These are phyloP conservation scores for Lophotis ruficrista DNA, from an alignment of 2,113 vertebrate species.

Conservation along the genomic window DNA sequence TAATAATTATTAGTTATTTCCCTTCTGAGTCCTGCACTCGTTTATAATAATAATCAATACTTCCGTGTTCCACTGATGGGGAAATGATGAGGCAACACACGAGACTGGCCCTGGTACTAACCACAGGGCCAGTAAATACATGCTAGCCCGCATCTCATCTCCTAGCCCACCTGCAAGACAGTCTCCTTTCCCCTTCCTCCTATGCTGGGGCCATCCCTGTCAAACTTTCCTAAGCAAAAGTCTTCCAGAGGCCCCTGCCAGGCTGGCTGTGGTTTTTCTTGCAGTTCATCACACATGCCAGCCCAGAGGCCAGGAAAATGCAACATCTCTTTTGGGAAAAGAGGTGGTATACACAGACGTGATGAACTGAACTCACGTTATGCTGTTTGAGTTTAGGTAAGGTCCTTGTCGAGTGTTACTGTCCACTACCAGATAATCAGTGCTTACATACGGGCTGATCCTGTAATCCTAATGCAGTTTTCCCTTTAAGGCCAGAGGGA, in stretches of 20 bases:
- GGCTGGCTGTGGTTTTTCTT: neutral
- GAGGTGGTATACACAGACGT: neutral
- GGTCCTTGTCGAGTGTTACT: neutral
- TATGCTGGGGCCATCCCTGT: neutral
- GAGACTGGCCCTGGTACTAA: neutral
- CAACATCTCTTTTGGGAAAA: neutral
- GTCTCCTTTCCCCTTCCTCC: neutral
- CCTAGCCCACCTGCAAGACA: neutral
- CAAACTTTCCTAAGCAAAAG: neutral
- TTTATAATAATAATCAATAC: neutral
- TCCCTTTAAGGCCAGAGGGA: conserved; percentile 8
- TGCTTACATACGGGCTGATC: neutral
- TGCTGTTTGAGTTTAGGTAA: neutral
- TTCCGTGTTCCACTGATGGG: neutral
- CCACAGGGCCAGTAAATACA: neutral
- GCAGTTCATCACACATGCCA: neutral
- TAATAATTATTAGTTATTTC: conserved; percentile 8
- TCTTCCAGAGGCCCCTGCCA: neutral
- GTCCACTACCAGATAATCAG: neutral
- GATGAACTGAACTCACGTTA: neutral
- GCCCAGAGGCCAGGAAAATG: neutral
- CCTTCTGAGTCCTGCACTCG: neutral
- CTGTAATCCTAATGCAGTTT: conserved; percentile 11
- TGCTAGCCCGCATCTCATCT: neutral
- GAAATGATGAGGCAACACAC: neutral